A percentile compares a stretch with the other conserved stretches of the same genome.
Evolutionary conservation across 2,888 invertebrate genomes (phyloP).

Genomic region (Mantis religiosa): DNA sequence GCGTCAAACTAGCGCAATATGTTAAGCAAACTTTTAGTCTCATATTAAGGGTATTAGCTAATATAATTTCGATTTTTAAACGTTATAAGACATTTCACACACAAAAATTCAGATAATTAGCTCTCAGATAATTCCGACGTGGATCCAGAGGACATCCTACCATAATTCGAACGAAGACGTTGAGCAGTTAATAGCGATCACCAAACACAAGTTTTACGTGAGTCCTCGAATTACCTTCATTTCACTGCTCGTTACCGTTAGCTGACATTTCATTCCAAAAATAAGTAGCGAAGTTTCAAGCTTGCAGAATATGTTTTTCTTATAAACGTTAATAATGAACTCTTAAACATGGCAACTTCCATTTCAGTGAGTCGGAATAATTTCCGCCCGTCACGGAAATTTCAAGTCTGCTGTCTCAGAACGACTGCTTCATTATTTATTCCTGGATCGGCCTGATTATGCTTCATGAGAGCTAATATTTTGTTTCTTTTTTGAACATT

Average conservation of each 20-base stretch:
- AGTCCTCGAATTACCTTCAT: not conserved
- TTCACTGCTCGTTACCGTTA: not conserved
- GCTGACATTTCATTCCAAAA: not conserved
- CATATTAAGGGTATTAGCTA: too few relatives aligned
- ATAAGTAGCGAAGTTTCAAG: not conserved
- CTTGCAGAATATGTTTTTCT: not conserved
- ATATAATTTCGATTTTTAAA: too few relatives aligned
- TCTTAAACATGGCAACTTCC: not conserved
- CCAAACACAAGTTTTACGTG: too few relatives aligned
- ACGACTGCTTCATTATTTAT: not conserved
- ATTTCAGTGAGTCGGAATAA: not conserved
- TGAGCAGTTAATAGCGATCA: too few relatives aligned
- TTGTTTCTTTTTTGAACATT: not conserved
- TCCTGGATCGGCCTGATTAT: not conserved
- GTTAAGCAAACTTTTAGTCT: too few relatives aligned
- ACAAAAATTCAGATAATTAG: too few relatives aligned
- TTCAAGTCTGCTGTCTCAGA: not conserved
- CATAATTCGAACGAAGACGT: too few relatives aligned
- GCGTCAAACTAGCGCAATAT: too few relatives aligned
- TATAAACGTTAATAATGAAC: not conserved
- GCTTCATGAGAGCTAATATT: not conserved
- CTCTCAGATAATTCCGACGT: too few relatives aligned
- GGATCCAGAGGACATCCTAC: too few relatives aligned
- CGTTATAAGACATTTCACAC: too few relatives aligned
- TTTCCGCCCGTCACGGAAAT: not conserved